Conservation (phyloP, 2,113 vertebrate species). For the Mixornis gularis region DNA sequence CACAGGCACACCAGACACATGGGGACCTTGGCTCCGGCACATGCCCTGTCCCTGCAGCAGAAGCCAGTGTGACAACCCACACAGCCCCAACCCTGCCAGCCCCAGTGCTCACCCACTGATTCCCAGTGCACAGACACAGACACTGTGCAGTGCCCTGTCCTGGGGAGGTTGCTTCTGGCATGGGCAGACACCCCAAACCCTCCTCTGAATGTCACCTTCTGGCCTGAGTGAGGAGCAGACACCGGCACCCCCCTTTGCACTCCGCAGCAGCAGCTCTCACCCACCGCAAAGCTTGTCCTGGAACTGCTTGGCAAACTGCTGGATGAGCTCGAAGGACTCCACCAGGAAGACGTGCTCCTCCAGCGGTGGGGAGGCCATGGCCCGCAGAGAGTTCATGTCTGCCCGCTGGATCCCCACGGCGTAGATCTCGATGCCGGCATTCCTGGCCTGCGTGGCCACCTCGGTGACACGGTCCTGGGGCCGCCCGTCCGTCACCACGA, state of each 20-base stretch:
- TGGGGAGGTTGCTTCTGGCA: not conserved
- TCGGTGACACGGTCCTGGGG: constrained; percentile 94
- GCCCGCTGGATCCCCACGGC: constrained; percentile 92
- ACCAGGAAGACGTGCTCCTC: constrained; percentile 95
- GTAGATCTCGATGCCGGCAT: constrained; percentile 90
- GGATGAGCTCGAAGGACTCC: constrained; percentile 91
- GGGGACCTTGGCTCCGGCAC: fast-evolving
- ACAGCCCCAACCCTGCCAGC: not conserved
- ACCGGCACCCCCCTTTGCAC: not conserved
- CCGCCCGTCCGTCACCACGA: constrained; percentile 91
- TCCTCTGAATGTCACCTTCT: not conserved
- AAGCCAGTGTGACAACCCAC: not conserved
- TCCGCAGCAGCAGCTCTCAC: not conserved
- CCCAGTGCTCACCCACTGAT: not conserved
- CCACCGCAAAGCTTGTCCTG: constrained; percentile 92
- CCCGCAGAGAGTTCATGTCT: constrained; percentile 88
- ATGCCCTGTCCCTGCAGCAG: not conserved
- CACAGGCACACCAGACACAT: fast-evolving
- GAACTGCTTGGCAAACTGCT: constrained; percentile 93
- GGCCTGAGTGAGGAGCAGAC: not conserved
- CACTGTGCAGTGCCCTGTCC: not conserved
- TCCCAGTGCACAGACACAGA: not conserved
- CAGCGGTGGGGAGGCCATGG: constrained; percentile 89
- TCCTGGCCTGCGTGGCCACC: constrained; percentile 85
- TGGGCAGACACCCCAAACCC: not conserved